Evolutionary conservation across 92 coral and sea anemone species (phyloP).

Genomic region (Hydrozoanthus gracilis): DNA sequence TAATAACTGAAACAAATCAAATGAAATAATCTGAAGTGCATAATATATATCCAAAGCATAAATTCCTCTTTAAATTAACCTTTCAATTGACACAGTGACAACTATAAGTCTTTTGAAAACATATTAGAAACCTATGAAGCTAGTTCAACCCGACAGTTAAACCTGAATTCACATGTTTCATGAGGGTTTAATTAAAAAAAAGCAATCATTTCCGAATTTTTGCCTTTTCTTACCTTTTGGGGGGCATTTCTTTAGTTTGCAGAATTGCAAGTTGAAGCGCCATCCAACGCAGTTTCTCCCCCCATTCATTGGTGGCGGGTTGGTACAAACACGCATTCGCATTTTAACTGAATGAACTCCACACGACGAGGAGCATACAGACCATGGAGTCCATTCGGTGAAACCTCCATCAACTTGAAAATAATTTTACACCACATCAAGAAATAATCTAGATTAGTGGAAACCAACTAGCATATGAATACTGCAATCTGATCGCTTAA

Average conservation of each 20-base stretch:
- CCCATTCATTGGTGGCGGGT: constrained; percentile 29
- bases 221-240: background rate
- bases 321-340: constrained; percentile 46
- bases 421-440: background rate
- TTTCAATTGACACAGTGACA: too few relatives aligned
- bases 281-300: constrained; percentile 40
- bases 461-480: background rate
- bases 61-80: too few relatives aligned
- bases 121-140: too few relatives aligned
- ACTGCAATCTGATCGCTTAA: background rate
- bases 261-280: constrained; percentile 29
- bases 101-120: too few relatives aligned
- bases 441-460: background rate
- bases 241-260: constrained; percentile 33
- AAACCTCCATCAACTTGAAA: constrained; percentile 41
- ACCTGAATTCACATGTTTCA: too few relatives aligned
- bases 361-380: constrained; percentile 30
- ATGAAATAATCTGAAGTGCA: too few relatives aligned
- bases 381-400: constrained; percentile 46
- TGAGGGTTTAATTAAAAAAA: too few relatives aligned
- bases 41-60: too few relatives aligned
- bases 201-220: too few relatives aligned
- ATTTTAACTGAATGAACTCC: constrained; percentile 36
- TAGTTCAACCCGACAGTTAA: too few relatives aligned
- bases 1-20: too few relatives aligned